Evolutionary conservation across 2,888 invertebrate genomes (phyloP).

Genomic region (Ephialtes manifestator): DNA sequence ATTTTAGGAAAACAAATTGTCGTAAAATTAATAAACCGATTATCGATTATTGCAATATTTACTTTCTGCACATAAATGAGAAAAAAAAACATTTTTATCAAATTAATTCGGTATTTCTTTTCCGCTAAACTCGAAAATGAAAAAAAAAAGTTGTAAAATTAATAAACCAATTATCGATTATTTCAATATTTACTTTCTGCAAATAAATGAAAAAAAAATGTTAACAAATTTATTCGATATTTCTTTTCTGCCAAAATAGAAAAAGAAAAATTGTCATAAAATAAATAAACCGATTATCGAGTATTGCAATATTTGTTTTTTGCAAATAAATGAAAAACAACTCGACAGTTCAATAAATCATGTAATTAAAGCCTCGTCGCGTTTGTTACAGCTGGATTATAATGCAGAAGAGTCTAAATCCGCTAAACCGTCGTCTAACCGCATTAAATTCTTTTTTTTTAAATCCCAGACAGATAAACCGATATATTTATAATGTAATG

Average conservation of each 20-base stretch:
- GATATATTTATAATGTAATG: constrained; percentile 21
- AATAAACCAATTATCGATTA: not conserved
- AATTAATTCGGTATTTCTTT: not conserved
- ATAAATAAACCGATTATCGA: not conserved
- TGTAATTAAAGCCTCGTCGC: not conserved
- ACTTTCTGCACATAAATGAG: not conserved
- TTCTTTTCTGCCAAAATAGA: not conserved
- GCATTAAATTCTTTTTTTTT: constrained; percentile 17
- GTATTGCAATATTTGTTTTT: not conserved
- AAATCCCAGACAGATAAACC: constrained; percentile 23
- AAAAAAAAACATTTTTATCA: too few relatives aligned
- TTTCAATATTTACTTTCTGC: not conserved
- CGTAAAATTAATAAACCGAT: not conserved
- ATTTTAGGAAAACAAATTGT: too few relatives aligned
- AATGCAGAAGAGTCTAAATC: not conserved
- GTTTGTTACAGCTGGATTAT: not conserved
- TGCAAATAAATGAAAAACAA: not conserved
- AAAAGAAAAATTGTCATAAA: too few relatives aligned
- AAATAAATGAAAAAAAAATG: not conserved
- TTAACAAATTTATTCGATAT: not conserved
- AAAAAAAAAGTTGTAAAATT: not conserved
- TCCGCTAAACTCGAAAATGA: too few relatives aligned
- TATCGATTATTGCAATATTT: not conserved
- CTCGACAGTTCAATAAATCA: not conserved
- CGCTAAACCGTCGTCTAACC: not conserved